Evolutionary conservation across 1,140 invertebrate genomes (phyloP).

Genomic region (Aphelinus certus): DNA sequence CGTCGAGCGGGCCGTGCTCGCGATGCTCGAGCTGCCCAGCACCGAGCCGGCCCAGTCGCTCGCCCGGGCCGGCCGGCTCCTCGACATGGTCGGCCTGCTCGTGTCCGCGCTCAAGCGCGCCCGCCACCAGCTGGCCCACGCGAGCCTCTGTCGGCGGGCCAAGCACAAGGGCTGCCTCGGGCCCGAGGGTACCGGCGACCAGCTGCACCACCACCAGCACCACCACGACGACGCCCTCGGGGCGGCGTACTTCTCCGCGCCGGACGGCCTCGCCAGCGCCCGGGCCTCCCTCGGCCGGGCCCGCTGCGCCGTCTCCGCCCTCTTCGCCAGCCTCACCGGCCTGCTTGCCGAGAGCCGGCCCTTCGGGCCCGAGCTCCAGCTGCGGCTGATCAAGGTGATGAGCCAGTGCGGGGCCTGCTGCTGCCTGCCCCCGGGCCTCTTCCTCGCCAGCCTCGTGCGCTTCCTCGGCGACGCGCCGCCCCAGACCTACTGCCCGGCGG

Average conservation of each 20-base stretch:
- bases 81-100: conserved; percentile 69
- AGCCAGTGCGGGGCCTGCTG: conserved; percentile 71
- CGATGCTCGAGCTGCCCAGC: conserved; percentile 67
- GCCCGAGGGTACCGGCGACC: conserved; percentile 52
- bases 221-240: conserved; percentile 72
- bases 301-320: conserved; percentile 68
- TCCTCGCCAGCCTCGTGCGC: conserved; percentile 57
- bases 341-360: conserved; percentile 64
- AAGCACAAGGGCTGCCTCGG: conserved; percentile 67
- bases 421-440: conserved; percentile 68
- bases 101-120: conserved; percentile 69
- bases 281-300: conserved; percentile 40
- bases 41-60: conserved; percentile 59
- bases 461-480: conserved; percentile 56
- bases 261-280: conserved; percentile 43
- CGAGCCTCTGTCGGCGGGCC: conserved; percentile 63
- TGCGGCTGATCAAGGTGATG: conserved; percentile 68
- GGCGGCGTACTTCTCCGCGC: conserved; percentile 51
- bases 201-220: conserved; percentile 70
- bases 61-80: conserved; percentile 66
- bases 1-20: conserved; percentile 68
- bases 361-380: conserved; percentile 59
- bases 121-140: conserved; percentile 68
- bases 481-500: conserved; percentile 53
- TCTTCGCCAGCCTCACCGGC: conserved; percentile 68